Evolutionary conservation across 2,113 vertebrate genomes (phyloP).

Genomic region (Epinephelus moara): DNA sequence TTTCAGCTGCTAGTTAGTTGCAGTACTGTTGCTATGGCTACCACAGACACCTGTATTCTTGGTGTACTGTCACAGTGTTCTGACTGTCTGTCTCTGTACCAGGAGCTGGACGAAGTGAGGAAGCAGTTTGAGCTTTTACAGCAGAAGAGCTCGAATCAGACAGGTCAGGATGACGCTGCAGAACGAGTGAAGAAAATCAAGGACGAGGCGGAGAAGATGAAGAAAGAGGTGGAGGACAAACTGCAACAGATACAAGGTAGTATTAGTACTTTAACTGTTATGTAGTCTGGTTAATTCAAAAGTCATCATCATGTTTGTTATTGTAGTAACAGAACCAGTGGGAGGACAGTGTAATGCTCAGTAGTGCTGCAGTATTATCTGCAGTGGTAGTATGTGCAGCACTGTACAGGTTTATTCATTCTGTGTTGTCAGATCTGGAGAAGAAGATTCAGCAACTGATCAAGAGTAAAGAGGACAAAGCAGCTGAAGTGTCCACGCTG

Average conservation of each 20-base stretch:
- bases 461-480: slow-evolving; percentile 84
- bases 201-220: slow-evolving; percentile 81
- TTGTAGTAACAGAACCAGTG: no score
- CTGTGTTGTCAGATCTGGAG: slow-evolving; percentile 86
- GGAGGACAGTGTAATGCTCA: no score
- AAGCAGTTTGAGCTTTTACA: slow-evolving; percentile 82
- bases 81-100: not conserved
- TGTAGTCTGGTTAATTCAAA: no score
- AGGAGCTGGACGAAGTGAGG: slow-evolving; percentile 84
- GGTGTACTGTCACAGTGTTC: not conserved
- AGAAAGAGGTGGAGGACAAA: slow-evolving; percentile 84
- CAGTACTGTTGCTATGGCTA: not conserved
- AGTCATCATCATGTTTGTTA: no score
- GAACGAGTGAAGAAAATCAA: slow-evolving; percentile 83
- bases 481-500: slow-evolving; percentile 79
- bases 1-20: not conserved
- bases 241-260: slow-evolving; percentile 86
- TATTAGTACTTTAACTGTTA: not conserved
- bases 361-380: no score
- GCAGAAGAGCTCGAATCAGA: slow-evolving; percentile 62
- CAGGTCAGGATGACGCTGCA: slow-evolving; percentile 66
- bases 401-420: not conserved
- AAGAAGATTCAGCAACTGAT: slow-evolving; percentile 84
- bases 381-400: no score
- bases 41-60: not conserved